phyloP scores from a whole-genome alignment of 1,140 invertebrate species.

The Cryptotermes secundus region DNA sequence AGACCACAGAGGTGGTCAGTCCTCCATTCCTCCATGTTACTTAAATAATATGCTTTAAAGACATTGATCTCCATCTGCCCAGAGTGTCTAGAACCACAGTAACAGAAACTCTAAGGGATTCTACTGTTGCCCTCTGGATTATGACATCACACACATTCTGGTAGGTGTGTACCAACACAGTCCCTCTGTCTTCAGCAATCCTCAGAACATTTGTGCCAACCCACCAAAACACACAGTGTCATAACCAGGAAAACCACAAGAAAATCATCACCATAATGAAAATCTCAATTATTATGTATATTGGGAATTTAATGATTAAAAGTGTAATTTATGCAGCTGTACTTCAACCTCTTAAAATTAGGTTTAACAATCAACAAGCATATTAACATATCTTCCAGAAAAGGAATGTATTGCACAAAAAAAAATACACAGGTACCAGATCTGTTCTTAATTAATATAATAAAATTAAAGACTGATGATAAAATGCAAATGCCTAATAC shows the following conservation, averaged over 20 bases:
- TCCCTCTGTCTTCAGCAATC: neutral
- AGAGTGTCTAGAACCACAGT: too few species aligned
- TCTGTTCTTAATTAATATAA: neutral
- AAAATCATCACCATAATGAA: neutral
- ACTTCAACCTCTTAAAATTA: neutral
- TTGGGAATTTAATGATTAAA: neutral
- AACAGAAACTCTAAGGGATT: too few species aligned
- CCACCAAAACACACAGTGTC: too few species aligned
- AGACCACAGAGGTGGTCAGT: too few species aligned
- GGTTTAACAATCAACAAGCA: neutral
- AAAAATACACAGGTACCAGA: neutral
- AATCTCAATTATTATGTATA: neutral
- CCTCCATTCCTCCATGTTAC: too few species aligned
- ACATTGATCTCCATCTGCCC: too few species aligned
- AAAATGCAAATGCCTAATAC: neutral
- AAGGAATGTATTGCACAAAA: slow-evolving; percentile 13
- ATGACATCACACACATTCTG: too few species aligned
- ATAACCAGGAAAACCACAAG: neutral
- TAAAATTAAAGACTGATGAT: neutral
- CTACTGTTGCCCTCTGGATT: too few species aligned
- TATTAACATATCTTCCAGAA: neutral
- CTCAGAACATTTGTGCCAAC: too few species aligned
- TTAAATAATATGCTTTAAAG: too few species aligned
- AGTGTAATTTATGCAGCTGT: neutral
- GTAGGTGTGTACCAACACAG: too few species aligned